Evolutionary conservation across 2,888 invertebrate genomes (phyloP), one percentile per base, ranked within the genome.

Genomic region (Gymnosoma rotundatum): DNA sequence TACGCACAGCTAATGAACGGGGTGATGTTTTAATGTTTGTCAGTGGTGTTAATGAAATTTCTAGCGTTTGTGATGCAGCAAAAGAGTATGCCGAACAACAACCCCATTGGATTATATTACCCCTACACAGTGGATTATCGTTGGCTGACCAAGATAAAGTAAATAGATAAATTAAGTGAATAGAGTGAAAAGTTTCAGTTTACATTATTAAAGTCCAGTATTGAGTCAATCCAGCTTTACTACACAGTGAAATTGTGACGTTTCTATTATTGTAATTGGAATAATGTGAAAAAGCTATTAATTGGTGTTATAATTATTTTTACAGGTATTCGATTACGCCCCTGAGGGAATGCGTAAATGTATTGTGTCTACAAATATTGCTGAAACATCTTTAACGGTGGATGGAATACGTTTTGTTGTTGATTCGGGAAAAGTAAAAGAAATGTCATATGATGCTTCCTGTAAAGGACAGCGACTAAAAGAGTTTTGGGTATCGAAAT

Each of bases 361-460:
- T 91, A 98, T 99, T 83, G 95, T 99, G 0, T 97, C 98, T 0
- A 99, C 99, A 0, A 99, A 99, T 90, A 99, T 99, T 79, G 99
- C 99, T 0, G 99, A 99, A 93, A 99, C 99, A 0, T 99, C 99
- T 0, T 96, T 99, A 5, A 99, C 99, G 0, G 99, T 99, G 74
- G 99, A 99, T 91, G 99, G 99, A 0, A 96, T 99, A 73, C 94
- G 99, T 89, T 99, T 99, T 93, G 99, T 99, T 0, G 95, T 97
- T 0, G 99, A 99, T 92, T 98, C 98, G 3, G 99, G 99, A 38
- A 98, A 98, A 94, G 97, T 95, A 0, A 99, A 99, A 93, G 97
- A 99, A 93, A 99, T 99, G 98, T 97, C 96, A 88, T 99, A 97
- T 90, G 98, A 99, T 91, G 95, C 97, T 0, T 94, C 94, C 1